phyloP scores from a whole-genome alignment of 2,797 vertebrate genomes.

The Darevskia mixta region DNA sequence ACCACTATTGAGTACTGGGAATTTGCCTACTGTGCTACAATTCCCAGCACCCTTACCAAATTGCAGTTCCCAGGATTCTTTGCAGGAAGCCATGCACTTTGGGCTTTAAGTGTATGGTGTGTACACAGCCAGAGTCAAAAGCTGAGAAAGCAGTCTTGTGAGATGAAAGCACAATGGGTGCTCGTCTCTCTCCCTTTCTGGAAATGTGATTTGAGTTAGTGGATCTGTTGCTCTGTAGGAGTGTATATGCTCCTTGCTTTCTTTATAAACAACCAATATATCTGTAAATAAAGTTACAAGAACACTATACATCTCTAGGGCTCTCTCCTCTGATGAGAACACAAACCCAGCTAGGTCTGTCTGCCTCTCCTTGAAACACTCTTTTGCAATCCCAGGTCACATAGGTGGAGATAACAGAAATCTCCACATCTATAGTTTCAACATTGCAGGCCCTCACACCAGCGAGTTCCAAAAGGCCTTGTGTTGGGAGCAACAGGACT shows the following conservation, averaged over 20 bases:
- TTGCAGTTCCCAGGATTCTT: too few species aligned
- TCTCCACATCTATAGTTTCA: not conserved
- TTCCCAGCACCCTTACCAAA: too few species aligned
- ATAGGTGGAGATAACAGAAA: not conserved
- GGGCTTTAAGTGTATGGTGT: too few species aligned
- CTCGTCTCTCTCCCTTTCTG: not conserved
- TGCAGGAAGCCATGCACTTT: too few species aligned
- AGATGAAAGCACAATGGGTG: not conserved
- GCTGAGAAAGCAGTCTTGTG: not conserved
- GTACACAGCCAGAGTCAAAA: too few species aligned
- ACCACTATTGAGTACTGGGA: too few species aligned
- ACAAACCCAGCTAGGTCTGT: not conserved
- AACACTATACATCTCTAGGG: not conserved
- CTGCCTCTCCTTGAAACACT: not conserved
- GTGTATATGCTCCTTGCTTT: not conserved
- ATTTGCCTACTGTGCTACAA: too few species aligned
- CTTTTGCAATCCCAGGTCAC: not conserved
- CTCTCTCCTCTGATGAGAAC: not conserved
- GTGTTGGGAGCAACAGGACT: too few species aligned
- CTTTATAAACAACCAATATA: not conserved
- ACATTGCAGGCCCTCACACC: not conserved
- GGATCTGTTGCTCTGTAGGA: too few species aligned
- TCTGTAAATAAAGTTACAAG: too few species aligned
- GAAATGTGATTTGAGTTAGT: not conserved
- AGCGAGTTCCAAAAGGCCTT: not conserved